phyloP scores from a whole-genome alignment of 2,797 vertebrate species.

The Cephalopachus bancanus region DNA sequence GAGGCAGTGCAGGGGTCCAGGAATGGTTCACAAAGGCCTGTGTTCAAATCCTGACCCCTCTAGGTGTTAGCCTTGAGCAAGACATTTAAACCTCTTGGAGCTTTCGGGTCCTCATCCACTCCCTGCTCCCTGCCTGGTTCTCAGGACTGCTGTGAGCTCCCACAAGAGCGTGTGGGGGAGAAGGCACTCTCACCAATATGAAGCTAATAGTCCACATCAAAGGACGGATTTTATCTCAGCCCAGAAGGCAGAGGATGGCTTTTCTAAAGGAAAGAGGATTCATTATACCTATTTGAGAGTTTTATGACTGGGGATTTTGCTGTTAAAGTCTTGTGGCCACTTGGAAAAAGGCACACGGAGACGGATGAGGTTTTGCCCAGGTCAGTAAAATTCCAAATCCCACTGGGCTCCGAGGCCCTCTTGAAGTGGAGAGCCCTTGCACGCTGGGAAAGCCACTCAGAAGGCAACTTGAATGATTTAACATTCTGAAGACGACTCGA shows the following conservation, averaged over 20 bases:
- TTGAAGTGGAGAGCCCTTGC: not conserved
- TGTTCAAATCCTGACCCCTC: not conserved
- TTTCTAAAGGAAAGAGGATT: slow-evolving; percentile 9
- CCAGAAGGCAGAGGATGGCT: not conserved
- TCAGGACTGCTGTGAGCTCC: not conserved
- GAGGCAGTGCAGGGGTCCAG: not conserved
- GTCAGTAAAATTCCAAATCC: slow-evolving; percentile 32
- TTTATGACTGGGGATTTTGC: not conserved
- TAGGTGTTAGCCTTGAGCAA: not conserved
- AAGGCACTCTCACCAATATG: not conserved
- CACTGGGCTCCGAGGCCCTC: not conserved
- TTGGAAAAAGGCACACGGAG: not conserved
- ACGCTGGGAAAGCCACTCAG: not conserved
- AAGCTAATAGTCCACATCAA: not conserved
- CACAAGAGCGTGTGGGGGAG: not conserved
- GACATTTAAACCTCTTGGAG: not conserved
- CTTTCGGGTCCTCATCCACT: not conserved
- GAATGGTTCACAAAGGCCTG: not conserved
- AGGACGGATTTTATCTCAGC: not conserved
- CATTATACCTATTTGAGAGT: not conserved
- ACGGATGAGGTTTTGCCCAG: not conserved
- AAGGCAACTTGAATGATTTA: slow-evolving; percentile 26
- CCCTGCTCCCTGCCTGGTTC: not conserved
- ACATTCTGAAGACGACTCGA: slow-evolving; percentile 34
- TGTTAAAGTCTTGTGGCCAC: not conserved